Percentiles rank a stretch among this genome's conserved stretches.
Evolutionary conservation across 35 echinoderm and acorn worm species (phyloP).

Genomic region (Ophioderma brevispina): DNA sequence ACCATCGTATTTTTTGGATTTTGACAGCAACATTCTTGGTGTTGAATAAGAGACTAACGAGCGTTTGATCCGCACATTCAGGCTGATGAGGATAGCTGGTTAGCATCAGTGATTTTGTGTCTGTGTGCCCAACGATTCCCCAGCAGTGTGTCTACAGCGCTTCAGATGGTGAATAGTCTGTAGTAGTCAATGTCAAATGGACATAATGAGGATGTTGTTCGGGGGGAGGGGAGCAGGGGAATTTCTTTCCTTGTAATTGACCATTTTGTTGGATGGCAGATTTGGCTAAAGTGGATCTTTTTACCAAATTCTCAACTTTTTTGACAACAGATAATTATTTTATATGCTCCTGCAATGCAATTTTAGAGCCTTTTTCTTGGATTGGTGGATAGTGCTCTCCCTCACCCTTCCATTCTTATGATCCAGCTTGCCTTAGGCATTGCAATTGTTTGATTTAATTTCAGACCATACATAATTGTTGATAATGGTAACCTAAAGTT

Average conservation of each 20-base stretch:
- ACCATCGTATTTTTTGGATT: neutral
- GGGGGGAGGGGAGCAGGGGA: too few species aligned
- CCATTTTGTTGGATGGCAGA: too few species aligned
- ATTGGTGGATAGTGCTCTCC: too few species aligned
- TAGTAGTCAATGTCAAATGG: constrained; percentile 65
- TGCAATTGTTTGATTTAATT: neutral
- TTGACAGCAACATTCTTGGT: constrained; percentile 88
- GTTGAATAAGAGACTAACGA: constrained; percentile 73
- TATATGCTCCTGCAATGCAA: too few species aligned
- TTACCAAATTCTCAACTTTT: too few species aligned
- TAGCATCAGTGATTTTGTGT: constrained; percentile 99
- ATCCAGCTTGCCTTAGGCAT: too few species aligned
- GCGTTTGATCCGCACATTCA: constrained; percentile 79
- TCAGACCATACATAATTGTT: constrained; percentile 96
- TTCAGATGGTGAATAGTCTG: constrained; percentile 90
- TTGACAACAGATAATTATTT: too few species aligned
- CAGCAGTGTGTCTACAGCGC: constrained; percentile 93
- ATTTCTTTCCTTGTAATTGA: too few species aligned
- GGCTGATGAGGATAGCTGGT: constrained; percentile 87
- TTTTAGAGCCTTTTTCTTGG: too few species aligned
- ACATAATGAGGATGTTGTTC: too few species aligned
- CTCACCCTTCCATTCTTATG: too few species aligned
- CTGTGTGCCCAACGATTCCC: constrained; percentile 88
- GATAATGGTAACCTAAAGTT: constrained; percentile 75
- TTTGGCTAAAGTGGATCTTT: too few species aligned